Conservation (phyloP, 2,797 vertebrate genomes). For the Acrocephalus scirpaceus region DNA sequence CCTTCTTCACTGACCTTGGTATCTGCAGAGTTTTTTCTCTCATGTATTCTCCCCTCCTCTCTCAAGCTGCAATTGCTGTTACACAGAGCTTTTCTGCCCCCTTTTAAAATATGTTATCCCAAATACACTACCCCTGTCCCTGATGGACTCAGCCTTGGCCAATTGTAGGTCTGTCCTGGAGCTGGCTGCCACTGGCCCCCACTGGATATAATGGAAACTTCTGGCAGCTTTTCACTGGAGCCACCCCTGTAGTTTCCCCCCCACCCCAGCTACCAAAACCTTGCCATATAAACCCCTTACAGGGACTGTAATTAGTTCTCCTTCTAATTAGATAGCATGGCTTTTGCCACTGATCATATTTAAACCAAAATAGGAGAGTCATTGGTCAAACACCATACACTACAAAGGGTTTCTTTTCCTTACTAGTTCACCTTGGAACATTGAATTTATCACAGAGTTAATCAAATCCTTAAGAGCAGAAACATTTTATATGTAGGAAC, state of each 20-base stretch:
- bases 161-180: neutral
- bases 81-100: neutral
- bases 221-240: neutral
- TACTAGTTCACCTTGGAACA: neutral
- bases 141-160: neutral
- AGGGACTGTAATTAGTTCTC: neutral
- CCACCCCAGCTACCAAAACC: neutral
- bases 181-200: neutral
- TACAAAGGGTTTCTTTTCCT: neutral
- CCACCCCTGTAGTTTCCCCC: neutral
- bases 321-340: neutral
- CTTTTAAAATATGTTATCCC: neutral
- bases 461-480: neutral
- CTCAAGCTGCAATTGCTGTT: neutral
- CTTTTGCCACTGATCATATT: neutral
- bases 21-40: neutral
- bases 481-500: neutral
- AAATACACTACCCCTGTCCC: rapidly evolving
- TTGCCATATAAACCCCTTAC: neutral
- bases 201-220: neutral
- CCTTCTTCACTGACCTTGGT: neutral
- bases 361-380: neutral
- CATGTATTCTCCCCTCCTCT: neutral
- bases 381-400: neutral
- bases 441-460: neutral